Conservation (phyloP, 2,888 invertebrate genomes). For the Pardosa pseudoannulata region DNA sequence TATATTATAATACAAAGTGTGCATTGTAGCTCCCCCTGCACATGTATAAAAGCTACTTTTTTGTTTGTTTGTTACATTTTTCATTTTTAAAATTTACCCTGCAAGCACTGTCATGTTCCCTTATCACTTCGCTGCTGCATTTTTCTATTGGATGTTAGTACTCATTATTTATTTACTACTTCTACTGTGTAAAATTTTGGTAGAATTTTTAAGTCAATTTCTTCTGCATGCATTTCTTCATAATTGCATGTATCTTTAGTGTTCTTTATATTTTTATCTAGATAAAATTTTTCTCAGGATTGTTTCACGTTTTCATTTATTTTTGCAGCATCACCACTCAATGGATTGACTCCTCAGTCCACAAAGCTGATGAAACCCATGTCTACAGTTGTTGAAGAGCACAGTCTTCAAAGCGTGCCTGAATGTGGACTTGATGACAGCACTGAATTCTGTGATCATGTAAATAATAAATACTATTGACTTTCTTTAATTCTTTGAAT, state of each 20-base stretch:
- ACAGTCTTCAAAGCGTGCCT: conserved; percentile 75
- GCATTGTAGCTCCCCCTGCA: conserved; percentile 38
- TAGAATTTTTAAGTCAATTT: too few relatives aligned
- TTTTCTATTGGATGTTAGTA: background rate
- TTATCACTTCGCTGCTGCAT: background rate
- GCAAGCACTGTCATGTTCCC: background rate
- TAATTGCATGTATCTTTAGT: background rate
- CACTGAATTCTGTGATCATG: conserved; percentile 63
- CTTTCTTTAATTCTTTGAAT: too few relatives aligned
- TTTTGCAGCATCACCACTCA: conserved; percentile 74
- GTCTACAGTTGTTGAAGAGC: conserved; percentile 94
- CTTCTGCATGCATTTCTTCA: background rate
- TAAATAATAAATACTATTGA: conserved; percentile 7
- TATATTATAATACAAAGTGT: conserved; percentile 39
- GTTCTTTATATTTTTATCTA: background rate
- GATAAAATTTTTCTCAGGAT: background rate
- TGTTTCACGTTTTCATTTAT: background rate
- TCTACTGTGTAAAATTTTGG: too few relatives aligned
- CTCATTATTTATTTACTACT: too few relatives aligned
- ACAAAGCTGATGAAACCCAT: conserved; percentile 90
- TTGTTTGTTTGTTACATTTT: conserved; percentile 25
- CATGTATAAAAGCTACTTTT: conserved; percentile 6
- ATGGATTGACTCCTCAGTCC: conserved; percentile 83
- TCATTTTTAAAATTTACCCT: conserved; percentile 3
- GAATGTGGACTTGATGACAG: conserved; percentile 75